Percentiles rank a stretch among this genome's conserved stretches.
These are phyloP conservation scores for Peromyscus attwateri DNA, from an alignment of 2,797 vertebrate genomes.

Conservation along the genomic window DNA sequence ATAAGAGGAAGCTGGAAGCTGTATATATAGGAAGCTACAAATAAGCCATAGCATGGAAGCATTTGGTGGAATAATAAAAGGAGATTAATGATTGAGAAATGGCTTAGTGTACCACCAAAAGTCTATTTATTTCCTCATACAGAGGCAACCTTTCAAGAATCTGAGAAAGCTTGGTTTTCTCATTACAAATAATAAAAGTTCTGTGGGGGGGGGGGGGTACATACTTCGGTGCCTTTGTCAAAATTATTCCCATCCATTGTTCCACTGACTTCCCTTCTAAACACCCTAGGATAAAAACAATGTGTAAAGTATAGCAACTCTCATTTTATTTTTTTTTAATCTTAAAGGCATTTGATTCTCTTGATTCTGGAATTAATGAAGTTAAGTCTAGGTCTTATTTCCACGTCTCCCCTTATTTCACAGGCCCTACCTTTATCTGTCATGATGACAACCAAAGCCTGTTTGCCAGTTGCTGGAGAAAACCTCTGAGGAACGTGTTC, in stretches of 20 bases:
- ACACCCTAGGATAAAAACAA: background rate
- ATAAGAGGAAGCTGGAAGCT: constrained; percentile 19
- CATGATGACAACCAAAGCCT: background rate
- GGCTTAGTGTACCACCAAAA: background rate
- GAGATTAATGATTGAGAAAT: constrained; percentile 11
- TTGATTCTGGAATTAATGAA: background rate
- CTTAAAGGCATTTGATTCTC: background rate
- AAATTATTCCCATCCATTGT: background rate
- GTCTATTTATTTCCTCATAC: background rate
- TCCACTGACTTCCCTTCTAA: background rate
- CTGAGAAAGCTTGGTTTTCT: background rate
- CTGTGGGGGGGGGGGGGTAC: too few species aligned
- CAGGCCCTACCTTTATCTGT: background rate
- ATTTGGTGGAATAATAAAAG: background rate
- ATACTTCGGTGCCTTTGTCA: background rate
- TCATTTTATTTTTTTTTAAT: background rate
- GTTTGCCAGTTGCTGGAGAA: background rate
- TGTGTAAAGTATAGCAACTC: background rate
- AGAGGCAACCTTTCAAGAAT: background rate
- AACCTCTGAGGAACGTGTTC: background rate
- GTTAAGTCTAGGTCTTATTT: background rate
- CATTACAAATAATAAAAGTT: background rate
- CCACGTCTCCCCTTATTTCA: background rate
- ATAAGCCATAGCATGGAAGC: background rate
- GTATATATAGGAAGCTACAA: background rate